Evolutionary conservation across 2,113 vertebrate genomes (phyloP).

Genomic region (Dolichotis patagonum): DNA sequence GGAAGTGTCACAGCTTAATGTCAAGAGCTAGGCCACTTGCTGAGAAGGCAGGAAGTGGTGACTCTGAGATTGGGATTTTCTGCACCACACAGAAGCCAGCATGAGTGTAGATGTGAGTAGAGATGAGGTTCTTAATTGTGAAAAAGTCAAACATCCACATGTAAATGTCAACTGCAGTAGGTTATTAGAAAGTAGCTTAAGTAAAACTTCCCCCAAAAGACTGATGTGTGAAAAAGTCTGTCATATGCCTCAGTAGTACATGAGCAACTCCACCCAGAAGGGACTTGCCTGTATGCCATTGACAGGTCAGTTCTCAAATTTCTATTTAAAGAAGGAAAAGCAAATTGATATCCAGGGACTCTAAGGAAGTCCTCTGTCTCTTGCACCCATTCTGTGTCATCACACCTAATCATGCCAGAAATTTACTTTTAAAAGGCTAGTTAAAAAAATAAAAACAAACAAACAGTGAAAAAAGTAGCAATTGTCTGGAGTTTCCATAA

Average conservation of each 20-base stretch:
- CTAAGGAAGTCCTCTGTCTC: neutral
- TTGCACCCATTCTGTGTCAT: neutral
- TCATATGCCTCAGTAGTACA: neutral
- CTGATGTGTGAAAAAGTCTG: too few species aligned
- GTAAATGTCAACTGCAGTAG: too few species aligned
- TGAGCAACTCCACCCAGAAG: neutral
- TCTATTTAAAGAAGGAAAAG: neutral
- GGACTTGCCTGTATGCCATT: neutral
- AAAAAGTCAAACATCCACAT: neutral
- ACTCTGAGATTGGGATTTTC: rapidly evolving
- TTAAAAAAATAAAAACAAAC: neutral
- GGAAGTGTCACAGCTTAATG: neutral
- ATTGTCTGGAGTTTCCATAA: neutral
- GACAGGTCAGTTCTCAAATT: neutral
- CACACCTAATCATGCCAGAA: neutral
- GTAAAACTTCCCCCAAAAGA: neutral
- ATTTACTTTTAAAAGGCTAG: neutral
- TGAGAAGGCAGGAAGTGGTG: too few species aligned
- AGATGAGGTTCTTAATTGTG: neutral
- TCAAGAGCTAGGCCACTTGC: neutral
- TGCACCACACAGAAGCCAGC: neutral
- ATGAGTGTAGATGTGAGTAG: neutral
- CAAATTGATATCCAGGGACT: neutral
- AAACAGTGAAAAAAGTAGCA: neutral
- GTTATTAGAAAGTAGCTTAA: neutral